A percentile compares a stretch with the other conserved stretches of the same genome.
Evolutionary conservation across 2,797 vertebrate genomes (phyloP).

Genomic region (Mastacembelus armatus): DNA sequence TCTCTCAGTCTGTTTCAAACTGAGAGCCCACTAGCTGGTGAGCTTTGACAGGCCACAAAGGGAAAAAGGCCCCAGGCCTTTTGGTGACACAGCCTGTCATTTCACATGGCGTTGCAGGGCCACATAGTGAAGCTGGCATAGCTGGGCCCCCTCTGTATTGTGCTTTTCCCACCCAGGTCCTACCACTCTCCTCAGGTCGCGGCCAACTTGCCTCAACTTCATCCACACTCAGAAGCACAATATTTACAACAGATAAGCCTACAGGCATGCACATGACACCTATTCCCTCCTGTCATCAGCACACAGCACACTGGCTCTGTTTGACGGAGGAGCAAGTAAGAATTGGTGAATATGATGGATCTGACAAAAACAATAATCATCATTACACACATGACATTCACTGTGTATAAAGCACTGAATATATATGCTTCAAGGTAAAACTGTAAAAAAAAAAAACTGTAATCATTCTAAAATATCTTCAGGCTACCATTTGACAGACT

Average conservation of each 20-base stretch:
- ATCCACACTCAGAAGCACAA: conserved; percentile 73
- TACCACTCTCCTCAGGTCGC: conserved; percentile 72
- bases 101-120: conserved; percentile 83
- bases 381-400: conserved; percentile 17
- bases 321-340: conserved; percentile 48
- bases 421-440: neutral
- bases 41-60: conserved; percentile 84
- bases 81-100: conserved; percentile 85
- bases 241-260: conserved; percentile 76
- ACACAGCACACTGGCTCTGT: conserved; percentile 35
- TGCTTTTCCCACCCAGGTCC: conserved; percentile 78
- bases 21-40: conserved; percentile 76
- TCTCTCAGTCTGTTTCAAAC: conserved; percentile 84
- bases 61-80: conserved; percentile 81
- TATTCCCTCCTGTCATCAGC: conserved; percentile 49
- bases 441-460: neutral
- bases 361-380: conserved; percentile 40
- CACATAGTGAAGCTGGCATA: conserved; percentile 83
- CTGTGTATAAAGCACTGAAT: neutral
- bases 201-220: conserved; percentile 78
- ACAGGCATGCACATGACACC: conserved; percentile 70
- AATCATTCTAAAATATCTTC: neutral
- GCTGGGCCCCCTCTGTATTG: conserved; percentile 75
- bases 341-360: conserved; percentile 50
- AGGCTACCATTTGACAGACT: neutral